Evolutionary conservation across 2,797 vertebrate genomes (phyloP).

Genomic region (Lutjanus campechanus): DNA sequence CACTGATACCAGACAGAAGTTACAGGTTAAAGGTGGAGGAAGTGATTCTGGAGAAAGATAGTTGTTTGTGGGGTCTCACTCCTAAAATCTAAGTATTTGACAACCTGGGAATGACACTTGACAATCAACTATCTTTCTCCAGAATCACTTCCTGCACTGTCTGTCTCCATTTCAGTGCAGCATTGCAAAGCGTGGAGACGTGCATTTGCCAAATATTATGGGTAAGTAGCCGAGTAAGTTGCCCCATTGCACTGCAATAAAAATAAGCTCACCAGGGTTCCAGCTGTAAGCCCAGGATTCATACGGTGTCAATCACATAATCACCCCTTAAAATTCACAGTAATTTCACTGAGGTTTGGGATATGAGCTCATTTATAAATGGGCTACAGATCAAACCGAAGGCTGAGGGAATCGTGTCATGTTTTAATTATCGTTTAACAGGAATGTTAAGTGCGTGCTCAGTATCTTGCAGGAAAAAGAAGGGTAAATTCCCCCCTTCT

Average conservation of each 20-base stretch:
- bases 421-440: conserved; percentile 77
- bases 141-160: neutral
- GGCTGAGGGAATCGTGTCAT: conserved; percentile 55
- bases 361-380: conserved; percentile 72
- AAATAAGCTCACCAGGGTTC: conserved; percentile 63
- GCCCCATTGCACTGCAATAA: conserved; percentile 46
- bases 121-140: too few relatives aligned
- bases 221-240: conserved; percentile 19
- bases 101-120: too few relatives aligned
- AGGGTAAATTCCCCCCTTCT: conserved; percentile 47
- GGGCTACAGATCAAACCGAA: conserved; percentile 65
- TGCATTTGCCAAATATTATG: conserved; percentile 42
- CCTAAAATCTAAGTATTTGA: too few relatives aligned
- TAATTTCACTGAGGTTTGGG: conserved; percentile 64
- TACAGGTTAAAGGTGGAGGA: too few relatives aligned
- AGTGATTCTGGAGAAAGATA: too few relatives aligned
- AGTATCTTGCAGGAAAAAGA: conserved; percentile 36
- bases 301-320: conserved; percentile 72
- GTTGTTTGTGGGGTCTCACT: too few relatives aligned
- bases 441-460: conserved; percentile 49
- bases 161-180: conserved; percentile 15
- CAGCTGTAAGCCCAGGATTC: conserved; percentile 60
- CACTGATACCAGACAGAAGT: too few relatives aligned
- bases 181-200: conserved; percentile 26
- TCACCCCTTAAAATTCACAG: conserved; percentile 56